Base-by-base conservation (phyloP, 1,140 invertebrate genomes). In the Pseudoatta argentina region DNA sequence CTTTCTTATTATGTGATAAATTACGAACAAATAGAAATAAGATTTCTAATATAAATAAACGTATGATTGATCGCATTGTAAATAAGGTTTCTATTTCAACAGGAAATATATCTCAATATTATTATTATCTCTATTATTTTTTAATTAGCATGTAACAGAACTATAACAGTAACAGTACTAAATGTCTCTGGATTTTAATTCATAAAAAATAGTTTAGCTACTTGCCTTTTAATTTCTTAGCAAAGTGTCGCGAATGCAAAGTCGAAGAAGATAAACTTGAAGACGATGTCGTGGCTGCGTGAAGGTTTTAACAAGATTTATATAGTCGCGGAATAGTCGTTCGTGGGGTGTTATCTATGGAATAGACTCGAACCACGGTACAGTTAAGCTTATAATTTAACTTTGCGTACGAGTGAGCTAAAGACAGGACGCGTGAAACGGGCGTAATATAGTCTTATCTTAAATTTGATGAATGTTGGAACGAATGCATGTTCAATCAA, bases 331-430 rank as follows among this genome's bases (percentile, higher is more conserved):
- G 16, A 59, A 3, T 21, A 57, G 14, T 44, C 34, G 34, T 72
- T 72, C 21, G 21, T 10, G 16, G 2, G 44, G 10, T 81, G n/a
- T 82, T 82, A 82, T 59, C 34, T 44, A 34, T 10, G 10, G 2
- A 59, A 71, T 30, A 18, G 21, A 81, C 16, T 69, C 48, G 18
- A 73, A 39, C 10, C 18, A n/a, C 14, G 30, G 10, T 18, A 71
- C 44, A 57, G 30, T 57, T 59, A 1, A 79, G 77, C 27, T 66
- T 39, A 39, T 39, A 82, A 82, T 82, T 71, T 82, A 82, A 82
- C 78, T 72, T 71, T 81, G 30, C 30, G 16, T 14, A 57, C 24
- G 64, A 48, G 10, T 27, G 69, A 72, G 18, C 21, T 27, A 71
- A 71, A 71, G 71, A 59, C 10, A 48, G 8, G 21, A 44, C 21